Conservation (phyloP, 2,113 vertebrate genomes). For the Centropristis striata region DNA sequence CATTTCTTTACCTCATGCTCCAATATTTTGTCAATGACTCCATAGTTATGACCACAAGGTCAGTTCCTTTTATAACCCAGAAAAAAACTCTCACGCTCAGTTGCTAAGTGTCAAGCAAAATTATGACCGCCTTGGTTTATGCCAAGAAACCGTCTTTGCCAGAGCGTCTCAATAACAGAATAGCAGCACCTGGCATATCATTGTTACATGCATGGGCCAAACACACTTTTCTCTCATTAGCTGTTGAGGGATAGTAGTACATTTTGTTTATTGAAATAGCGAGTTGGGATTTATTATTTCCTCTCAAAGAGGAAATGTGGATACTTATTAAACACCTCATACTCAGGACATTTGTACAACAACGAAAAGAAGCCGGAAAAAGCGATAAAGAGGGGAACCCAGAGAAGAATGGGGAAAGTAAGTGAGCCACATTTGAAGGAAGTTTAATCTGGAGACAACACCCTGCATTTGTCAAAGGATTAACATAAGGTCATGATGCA, state of each 20-base stretch:
- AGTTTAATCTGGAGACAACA: conserved; percentile 71
- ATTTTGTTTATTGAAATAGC: conserved; percentile 80
- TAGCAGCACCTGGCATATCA: conserved; percentile 73
- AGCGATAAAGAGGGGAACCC: conserved; percentile 62
- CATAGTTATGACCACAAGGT: conserved; percentile 59
- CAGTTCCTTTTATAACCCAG: conserved; percentile 69
- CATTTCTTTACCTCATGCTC: conserved; percentile 59
- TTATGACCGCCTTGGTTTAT: conserved; percentile 57
- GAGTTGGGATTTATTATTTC: conserved; percentile 81
- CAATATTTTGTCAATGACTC: conserved; percentile 58
- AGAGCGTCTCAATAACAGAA: conserved; percentile 73
- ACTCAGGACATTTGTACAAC: conserved; percentile 57
- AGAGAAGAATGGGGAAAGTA: conserved; percentile 71
- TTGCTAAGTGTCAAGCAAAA: conserved; percentile 76
- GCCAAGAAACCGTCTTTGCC: conserved; percentile 66
- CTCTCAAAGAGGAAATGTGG: conserved; percentile 75
- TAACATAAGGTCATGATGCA: conserved; percentile 64
- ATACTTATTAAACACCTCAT: conserved; percentile 81
- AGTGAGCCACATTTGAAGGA: conserved; percentile 58
- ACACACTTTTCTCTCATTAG: conserved; percentile 80
- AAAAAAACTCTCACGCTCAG: conserved; percentile 66
- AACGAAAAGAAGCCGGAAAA: conserved; percentile 66
- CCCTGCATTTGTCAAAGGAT: conserved; percentile 60
- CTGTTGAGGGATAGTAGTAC: conserved; percentile 73
- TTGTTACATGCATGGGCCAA: conserved; percentile 68